phyloP scores from a whole-genome alignment of 2,888 invertebrate species.

The Aphodius sticticus region DNA sequence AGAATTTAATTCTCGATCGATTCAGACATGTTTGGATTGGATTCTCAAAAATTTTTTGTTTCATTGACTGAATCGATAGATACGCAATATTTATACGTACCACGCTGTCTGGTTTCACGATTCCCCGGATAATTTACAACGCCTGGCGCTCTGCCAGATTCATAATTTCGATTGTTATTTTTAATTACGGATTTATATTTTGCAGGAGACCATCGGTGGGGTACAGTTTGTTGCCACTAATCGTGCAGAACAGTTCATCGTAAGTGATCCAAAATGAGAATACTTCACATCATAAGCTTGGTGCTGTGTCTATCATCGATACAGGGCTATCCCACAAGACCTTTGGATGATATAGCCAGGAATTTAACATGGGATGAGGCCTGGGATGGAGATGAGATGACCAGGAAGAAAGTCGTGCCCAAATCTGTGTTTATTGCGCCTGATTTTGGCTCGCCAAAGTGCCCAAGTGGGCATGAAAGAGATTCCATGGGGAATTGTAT shows the following conservation, averaged over 20 bases:
- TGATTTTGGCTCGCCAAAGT: neutral
- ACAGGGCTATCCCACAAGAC: slow-evolving; percentile 14
- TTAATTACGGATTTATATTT: slow-evolving; percentile 4
- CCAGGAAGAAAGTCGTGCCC: slow-evolving; percentile 8
- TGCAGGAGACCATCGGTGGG: neutral
- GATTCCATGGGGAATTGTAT: neutral
- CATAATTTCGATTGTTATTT: neutral
- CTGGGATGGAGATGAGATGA: neutral
- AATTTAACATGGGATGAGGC: neutral
- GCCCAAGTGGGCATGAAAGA: neutral
- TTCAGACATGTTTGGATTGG: neutral
- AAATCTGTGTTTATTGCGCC: slow-evolving; percentile 19
- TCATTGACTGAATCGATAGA: neutral
- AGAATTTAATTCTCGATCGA: neutral
- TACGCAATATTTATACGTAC: neutral
- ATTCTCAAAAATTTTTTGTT: neutral
- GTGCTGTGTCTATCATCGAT: slow-evolving; percentile 5
- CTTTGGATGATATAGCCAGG: neutral
- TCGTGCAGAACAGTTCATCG: neutral
- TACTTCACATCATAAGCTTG: neutral
- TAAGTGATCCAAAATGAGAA: neutral
- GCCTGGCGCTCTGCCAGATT: neutral
- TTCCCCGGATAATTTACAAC: neutral
- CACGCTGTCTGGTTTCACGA: slow-evolving; percentile 1
- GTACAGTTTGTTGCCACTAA: neutral